phyloP scores from a whole-genome alignment of 1,140 invertebrate species.

The Zaprionus capensis region DNA sequence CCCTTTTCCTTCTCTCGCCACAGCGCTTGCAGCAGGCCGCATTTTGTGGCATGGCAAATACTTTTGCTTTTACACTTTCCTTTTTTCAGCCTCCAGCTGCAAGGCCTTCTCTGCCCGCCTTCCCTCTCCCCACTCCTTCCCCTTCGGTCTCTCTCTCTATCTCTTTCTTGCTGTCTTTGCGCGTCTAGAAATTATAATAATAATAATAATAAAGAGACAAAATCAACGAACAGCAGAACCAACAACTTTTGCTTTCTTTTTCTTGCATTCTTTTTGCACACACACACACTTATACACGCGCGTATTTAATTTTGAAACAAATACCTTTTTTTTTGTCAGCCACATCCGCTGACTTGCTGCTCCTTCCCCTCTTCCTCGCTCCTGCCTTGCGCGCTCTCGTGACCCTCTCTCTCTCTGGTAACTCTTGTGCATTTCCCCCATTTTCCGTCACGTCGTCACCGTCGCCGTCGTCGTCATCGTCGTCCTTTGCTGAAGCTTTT shows the following conservation, averaged over 20 bases:
- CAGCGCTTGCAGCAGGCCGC: conserved; percentile 51
- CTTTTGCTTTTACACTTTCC: conserved; percentile 81
- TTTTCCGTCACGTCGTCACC: conserved; percentile 1
- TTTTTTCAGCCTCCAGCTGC: conserved; percentile 45
- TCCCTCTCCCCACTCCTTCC: not conserved
- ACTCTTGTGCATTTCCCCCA: conserved; percentile 6
- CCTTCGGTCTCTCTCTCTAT: not conserved
- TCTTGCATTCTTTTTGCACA: conserved; percentile 38
- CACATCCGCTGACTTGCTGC: not conserved
- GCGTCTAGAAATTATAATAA: conserved; percentile 62
- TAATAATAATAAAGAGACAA: conserved; percentile 65
- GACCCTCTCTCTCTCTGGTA: not conserved
- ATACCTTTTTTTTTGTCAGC: conserved; percentile 47
- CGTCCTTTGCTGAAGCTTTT: conserved; percentile 45
- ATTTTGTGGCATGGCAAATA: conserved; percentile 72
- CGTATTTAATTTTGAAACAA: conserved; percentile 78
- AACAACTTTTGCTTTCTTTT: conserved; percentile 77
- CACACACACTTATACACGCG: conserved; percentile 30
- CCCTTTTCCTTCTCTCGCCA: not conserved
- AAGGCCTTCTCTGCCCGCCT: not conserved
- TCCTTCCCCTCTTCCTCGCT: not conserved
- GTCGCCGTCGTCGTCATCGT: conserved; percentile 16
- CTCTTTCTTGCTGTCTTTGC: not conserved
- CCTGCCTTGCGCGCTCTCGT: not conserved
- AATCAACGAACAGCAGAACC: conserved; percentile 53